Evolutionary conservation across 1,140 invertebrate genomes (phyloP).

Genomic region (Propsilocerus akamusi): DNA sequence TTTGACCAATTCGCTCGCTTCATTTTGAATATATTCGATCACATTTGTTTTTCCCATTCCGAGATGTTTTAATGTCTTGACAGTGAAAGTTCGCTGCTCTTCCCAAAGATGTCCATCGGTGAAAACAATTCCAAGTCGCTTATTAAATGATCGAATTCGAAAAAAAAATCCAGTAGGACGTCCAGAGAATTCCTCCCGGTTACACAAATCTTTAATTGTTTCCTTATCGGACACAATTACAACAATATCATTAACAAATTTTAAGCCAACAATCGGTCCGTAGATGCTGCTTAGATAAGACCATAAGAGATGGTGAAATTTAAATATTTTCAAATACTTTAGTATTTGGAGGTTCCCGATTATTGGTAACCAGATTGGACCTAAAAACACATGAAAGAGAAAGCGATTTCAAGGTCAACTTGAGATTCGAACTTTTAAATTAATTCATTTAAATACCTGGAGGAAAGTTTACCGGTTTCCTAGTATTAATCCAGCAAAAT

Average conservation of each 20-base stretch:
- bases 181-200: conserved; percentile 42
- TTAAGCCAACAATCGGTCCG: not conserved
- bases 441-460: not conserved
- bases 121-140: conserved; percentile 38
- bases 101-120: conserved; percentile 34
- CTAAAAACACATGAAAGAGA: not conserved
- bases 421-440: not conserved
- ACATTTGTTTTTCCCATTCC: conserved; percentile 32
- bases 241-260: conserved; percentile 22
- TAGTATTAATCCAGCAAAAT: too few species aligned
- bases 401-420: too few species aligned
- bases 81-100: conserved; percentile 32
- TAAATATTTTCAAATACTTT: not conserved
- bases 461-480: not conserved
- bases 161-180: conserved; percentile 51
- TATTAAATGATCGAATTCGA: conserved; percentile 36
- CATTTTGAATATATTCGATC: conserved; percentile 28
- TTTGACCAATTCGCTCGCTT: conserved; percentile 27
- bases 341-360: not conserved
- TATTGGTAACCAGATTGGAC: not conserved
- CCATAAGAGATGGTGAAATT: not conserved
- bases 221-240: conserved; percentile 40
- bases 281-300: not conserved
- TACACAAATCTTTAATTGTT: conserved; percentile 35
- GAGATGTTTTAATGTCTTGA: conserved; percentile 31